phyloP scores from a whole-genome alignment of 1,140 invertebrate genomes.

The Drosophila ogumai region DNA sequence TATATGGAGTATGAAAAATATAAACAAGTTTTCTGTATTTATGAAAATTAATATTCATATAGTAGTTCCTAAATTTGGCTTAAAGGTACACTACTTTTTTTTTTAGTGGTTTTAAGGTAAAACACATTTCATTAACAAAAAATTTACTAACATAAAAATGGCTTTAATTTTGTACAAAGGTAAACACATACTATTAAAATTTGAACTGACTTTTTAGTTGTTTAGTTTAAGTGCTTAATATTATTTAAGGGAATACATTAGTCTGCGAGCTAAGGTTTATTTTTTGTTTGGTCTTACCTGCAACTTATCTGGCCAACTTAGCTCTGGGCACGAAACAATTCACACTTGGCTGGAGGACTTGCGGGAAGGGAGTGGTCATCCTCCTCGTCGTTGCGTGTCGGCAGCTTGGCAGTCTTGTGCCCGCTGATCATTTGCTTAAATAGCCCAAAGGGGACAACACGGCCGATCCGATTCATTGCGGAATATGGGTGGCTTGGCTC shows the following conservation, averaged over 20 bases:
- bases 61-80: neutral
- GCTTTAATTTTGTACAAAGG: neutral
- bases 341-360: constrained; percentile 56
- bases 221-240: neutral
- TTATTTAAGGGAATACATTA: neutral
- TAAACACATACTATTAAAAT: neutral
- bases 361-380: neutral
- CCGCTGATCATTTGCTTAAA: constrained; percentile 81
- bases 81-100: neutral
- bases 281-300: constrained; percentile 29
- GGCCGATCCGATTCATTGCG: constrained; percentile 44
- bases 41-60: neutral
- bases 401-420: constrained; percentile 58
- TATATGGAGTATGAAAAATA: neutral
- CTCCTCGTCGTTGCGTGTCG: constrained; percentile 67
- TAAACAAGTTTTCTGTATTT: neutral
- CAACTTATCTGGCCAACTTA: constrained; percentile 61
- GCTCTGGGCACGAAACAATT: constrained; percentile 81
- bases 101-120: neutral
- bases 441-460: constrained; percentile 71
- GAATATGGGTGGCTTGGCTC: constrained; percentile 77
- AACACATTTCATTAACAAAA: neutral
- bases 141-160: neutral
- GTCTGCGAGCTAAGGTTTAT: neutral
- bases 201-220: too few species aligned